Evolutionary conservation across 2,888 invertebrate species (phyloP), one percentile per base, ranked within the genome.

Genomic region (Hirudinaria manillensis): DNA sequence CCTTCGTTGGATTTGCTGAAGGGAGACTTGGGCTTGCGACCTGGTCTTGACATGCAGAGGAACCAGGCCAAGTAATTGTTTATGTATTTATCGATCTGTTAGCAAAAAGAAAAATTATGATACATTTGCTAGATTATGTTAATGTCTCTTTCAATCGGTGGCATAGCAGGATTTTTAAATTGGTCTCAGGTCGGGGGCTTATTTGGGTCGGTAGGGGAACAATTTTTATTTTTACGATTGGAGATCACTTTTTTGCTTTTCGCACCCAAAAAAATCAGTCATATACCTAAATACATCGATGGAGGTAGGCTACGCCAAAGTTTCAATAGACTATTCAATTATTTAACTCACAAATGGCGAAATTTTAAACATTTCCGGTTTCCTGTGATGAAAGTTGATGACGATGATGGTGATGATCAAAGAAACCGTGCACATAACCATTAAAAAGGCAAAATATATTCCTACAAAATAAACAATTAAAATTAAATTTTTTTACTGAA

Each of bases 361-460:
- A 76, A 80, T 78, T 53, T 78, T 93, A 87, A 94, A 94, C 82
- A 94, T 94, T 87, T 94, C 94, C 83, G 94, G 90, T 87, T 93
- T 93, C 85, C 94, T 90, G 88, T 95, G 94, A 88, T 95, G 95
- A 88, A 94, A 95, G 88, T 95, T 95, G 84, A 95, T 90, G 86
- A 95, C 94, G 84, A 95, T 91, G 86, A 95, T 94, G 81, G 95
- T 95, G 86, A 94, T 93, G 84, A 95, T 94, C 86, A 95, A 94
- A 82, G 94, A 94, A 83, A 94, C 94, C 83, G 94, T 94, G 87
- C 94, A 94, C 94, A 95, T 94, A 88, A 95, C 94, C 95, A 95
- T 95, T 88, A 95, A 94, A 89, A 94, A 94, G 89, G 94, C 94
- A 90, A 95, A 95, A 89, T 94, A 94, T 81, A 94, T 94, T 87